phyloP scores from a whole-genome alignment of 2,888 invertebrate species.

The Drosophila siamana region DNA sequence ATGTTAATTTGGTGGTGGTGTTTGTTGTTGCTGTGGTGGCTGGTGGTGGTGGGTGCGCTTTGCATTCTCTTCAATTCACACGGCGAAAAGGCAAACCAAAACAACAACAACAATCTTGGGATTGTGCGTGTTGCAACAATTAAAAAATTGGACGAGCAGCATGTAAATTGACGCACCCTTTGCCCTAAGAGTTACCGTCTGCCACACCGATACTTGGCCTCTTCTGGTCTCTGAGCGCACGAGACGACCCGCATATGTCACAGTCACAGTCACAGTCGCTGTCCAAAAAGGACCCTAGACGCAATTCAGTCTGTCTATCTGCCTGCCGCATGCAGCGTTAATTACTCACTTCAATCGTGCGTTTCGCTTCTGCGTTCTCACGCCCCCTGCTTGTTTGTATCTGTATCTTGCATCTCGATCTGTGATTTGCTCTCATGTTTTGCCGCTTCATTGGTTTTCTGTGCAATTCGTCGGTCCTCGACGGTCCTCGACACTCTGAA shows the following conservation, averaged over 20 bases:
- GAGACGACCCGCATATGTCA: slow-evolving; percentile 74
- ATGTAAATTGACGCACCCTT: slow-evolving; percentile 76
- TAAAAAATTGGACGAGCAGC: slow-evolving; percentile 65
- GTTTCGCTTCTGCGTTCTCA: slow-evolving; percentile 50
- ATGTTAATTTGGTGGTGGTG: slow-evolving; percentile 68
- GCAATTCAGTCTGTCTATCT: slow-evolving; percentile 32
- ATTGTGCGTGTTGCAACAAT: slow-evolving; percentile 78
- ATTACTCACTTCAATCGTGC: slow-evolving; percentile 74
- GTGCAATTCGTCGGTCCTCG: slow-evolving; percentile 52
- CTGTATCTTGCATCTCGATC: slow-evolving; percentile 62
- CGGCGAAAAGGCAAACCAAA: slow-evolving; percentile 69
- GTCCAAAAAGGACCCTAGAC: slow-evolving; percentile 72
- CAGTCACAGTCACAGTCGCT: slow-evolving; percentile 43
- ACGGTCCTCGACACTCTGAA: slow-evolving; percentile 42
- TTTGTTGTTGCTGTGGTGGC: slow-evolving; percentile 12
- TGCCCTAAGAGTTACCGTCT: slow-evolving; percentile 22
- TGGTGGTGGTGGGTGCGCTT: slow-evolving; percentile 57
- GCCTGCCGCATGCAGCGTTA: slow-evolving; percentile 75
- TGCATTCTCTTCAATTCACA: slow-evolving; percentile 66
- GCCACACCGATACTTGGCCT: slow-evolving; percentile 59
- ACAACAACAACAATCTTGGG: slow-evolving; percentile 62
- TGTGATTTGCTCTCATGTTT: slow-evolving; percentile 80
- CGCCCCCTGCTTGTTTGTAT: slow-evolving; percentile 64
- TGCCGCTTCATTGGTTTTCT: slow-evolving; percentile 72
- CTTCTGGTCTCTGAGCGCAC: too few species aligned